These are phyloP conservation scores for Stichodactyla mertensii DNA, from an alignment of 64 coral and sea anemone species.

Conservation along the genomic window DNA sequence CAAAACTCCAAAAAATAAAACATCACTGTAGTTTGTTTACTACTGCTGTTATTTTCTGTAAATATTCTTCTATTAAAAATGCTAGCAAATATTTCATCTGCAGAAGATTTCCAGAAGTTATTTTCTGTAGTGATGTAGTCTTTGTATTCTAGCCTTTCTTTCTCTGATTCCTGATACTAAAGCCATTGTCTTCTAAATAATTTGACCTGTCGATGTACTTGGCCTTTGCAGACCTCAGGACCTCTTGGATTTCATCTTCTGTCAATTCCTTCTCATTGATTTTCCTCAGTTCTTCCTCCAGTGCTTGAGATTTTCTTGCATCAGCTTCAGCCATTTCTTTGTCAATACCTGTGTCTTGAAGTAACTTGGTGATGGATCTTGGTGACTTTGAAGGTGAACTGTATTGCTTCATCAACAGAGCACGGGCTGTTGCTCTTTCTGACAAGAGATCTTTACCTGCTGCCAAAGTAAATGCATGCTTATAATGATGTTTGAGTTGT, in stretches of 20 bases:
- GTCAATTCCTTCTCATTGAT: constrained; percentile 76
- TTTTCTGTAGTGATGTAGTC: background rate
- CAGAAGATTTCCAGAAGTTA: background rate
- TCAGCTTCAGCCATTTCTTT: constrained; percentile 45
- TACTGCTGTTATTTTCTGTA: no score
- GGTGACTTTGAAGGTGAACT: constrained; percentile 58
- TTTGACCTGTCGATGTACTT: constrained; percentile 80
- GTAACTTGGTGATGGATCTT: constrained; percentile 16
- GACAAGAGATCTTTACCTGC: constrained; percentile 51
- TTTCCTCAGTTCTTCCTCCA: constrained; percentile 37
- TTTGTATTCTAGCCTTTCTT: background rate
- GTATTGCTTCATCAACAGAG: constrained; percentile 52
- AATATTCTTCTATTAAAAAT: no score
- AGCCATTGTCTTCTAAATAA: constrained; percentile 57
- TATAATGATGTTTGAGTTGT: constrained; percentile 18
- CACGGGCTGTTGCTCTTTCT: constrained; percentile 49
- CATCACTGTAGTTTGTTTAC: no score
- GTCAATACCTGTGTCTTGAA: constrained; percentile 31
- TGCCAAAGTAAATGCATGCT: constrained; percentile 30
- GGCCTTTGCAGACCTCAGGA: constrained; percentile 57
- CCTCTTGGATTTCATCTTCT: constrained; percentile 85
- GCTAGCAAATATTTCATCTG: background rate
- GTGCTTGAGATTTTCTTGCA: constrained; percentile 16
- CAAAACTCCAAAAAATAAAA: background rate
- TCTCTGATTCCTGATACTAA: constrained; percentile 33